Evolutionary conservation across 2,113 vertebrate species (phyloP).

Genomic region (Labrus mixtus): DNA sequence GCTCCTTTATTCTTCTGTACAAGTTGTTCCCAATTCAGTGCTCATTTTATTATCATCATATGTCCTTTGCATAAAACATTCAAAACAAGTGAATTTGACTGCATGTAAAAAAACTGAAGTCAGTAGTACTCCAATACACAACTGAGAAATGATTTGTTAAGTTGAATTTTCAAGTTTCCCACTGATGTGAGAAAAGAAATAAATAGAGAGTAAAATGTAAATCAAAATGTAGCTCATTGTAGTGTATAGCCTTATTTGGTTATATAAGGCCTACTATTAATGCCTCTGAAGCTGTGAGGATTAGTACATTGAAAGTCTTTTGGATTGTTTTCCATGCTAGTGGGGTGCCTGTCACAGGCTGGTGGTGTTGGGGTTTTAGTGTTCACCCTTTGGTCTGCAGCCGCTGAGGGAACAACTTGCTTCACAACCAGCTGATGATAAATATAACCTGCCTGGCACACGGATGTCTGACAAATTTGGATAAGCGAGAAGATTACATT

Average conservation of each 20-base stretch:
- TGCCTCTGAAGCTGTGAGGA: slow-evolving; percentile 31
- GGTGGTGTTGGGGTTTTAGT: slow-evolving; percentile 59
- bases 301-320: slow-evolving; percentile 43
- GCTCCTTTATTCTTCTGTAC: too few relatives aligned
- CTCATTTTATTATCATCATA: too few relatives aligned
- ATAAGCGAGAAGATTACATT: not conserved
- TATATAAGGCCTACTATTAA: slow-evolving; percentile 52
- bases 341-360: slow-evolving; percentile 53
- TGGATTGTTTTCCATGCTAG: slow-evolving; percentile 24
- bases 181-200: not conserved
- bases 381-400: slow-evolving; percentile 19
- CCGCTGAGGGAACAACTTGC: slow-evolving; percentile 29
- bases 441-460: slow-evolving; percentile 40
- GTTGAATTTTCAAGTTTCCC: too few relatives aligned
- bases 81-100: too few relatives aligned
- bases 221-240: slow-evolving; percentile 4
- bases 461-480: not conserved
- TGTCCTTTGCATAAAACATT: too few relatives aligned
- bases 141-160: too few relatives aligned
- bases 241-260: slow-evolving; percentile 14
- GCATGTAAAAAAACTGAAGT: too few relatives aligned
- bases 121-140: too few relatives aligned
- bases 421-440: slow-evolving; percentile 34
- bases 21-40: too few relatives aligned
- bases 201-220: not conserved